Conservation (phyloP, 1,140 invertebrate species). For the Listronotus oregonensis region DNA sequence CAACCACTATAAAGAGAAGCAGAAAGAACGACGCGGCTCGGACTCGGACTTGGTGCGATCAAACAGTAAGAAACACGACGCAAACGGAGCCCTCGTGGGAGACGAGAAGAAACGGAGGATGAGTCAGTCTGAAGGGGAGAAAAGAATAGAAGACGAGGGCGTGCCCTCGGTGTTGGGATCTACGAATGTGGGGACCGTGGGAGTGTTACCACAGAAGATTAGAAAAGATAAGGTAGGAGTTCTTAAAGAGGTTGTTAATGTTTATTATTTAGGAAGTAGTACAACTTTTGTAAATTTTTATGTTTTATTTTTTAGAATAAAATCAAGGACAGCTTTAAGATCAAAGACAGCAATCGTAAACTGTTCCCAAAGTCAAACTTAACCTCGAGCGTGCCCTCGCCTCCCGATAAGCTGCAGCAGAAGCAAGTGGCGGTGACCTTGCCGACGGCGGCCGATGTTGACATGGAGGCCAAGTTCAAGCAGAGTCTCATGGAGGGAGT, state of each 20-base stretch:
- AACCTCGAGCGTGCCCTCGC: constrained; percentile 8
- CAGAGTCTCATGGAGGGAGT: constrained; percentile 63
- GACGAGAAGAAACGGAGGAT: constrained; percentile 62
- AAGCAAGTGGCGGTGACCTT: constrained; percentile 44
- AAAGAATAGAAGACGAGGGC: constrained; percentile 41
- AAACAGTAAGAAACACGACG: constrained; percentile 57
- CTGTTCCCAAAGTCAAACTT: constrained; percentile 38
- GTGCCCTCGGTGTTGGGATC: constrained; percentile 62
- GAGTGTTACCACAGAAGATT: constrained; percentile 52
- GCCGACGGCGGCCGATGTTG: constrained; percentile 51
- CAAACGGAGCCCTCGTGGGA: constrained; percentile 56
- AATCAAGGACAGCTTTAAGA: constrained; percentile 51
- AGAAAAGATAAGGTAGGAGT: constrained; percentile 48
- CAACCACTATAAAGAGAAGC: constrained; percentile 52
- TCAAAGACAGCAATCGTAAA: constrained; percentile 60
- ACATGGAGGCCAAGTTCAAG: constrained; percentile 67
- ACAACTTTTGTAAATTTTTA: background rate
- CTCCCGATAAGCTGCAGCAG: constrained; percentile 33
- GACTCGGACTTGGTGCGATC: constrained; percentile 54
- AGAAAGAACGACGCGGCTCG: constrained; percentile 59
- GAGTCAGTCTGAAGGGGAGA: constrained; percentile 53
- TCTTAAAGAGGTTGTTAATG: too few relatives aligned
- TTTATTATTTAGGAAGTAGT: too few relatives aligned
- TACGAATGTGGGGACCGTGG: constrained; percentile 67
- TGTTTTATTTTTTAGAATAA: constrained; percentile 35